Evolutionary conservation across 64 coral and sea anemone species (phyloP).

Genomic region (Stylophora pistillata): DNA sequence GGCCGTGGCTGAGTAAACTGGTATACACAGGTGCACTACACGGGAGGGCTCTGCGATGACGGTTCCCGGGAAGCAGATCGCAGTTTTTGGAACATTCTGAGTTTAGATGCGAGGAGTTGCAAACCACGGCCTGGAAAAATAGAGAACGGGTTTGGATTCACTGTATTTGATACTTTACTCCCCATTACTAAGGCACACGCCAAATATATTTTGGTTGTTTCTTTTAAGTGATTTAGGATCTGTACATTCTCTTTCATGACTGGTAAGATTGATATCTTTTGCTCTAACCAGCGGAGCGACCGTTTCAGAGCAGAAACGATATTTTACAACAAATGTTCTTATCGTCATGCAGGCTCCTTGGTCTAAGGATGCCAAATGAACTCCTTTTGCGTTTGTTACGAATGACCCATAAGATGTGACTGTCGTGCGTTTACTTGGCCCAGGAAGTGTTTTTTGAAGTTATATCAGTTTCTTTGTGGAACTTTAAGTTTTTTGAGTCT

Average conservation of each 20-base stretch:
- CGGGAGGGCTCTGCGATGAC: slow-evolving; percentile 32
- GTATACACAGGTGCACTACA: slow-evolving; percentile 22
- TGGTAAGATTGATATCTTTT: not conserved
- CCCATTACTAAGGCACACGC: slow-evolving; percentile 43
- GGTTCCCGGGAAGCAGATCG: not conserved
- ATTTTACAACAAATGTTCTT: no score
- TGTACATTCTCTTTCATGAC: slow-evolving; percentile 19
- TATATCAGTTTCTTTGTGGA: no score
- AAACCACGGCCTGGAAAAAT: slow-evolving; percentile 33
- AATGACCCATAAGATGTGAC: not conserved
- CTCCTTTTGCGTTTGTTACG: not conserved
- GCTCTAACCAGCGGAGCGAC: slow-evolving; percentile 24
- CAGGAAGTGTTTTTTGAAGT: no score
- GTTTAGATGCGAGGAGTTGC: slow-evolving; percentile 52
- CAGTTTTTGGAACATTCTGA: slow-evolving; percentile 59
- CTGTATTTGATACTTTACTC: slow-evolving; percentile 33
- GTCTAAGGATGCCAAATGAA: slow-evolving; percentile 35
- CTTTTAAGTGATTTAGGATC: not conserved
- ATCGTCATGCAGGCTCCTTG: no score
- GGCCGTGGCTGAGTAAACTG: slow-evolving; percentile 52
- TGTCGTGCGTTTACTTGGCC: no score
- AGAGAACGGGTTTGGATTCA: not conserved
- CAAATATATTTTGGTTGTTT: not conserved
- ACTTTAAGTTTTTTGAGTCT: no score
- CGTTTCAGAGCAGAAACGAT: no score